Evolutionary conservation across 2,113 vertebrate genomes (phyloP), one percentile per base, ranked within the genome.

Genomic region (Ptilorrhoa leucosticta): DNA sequence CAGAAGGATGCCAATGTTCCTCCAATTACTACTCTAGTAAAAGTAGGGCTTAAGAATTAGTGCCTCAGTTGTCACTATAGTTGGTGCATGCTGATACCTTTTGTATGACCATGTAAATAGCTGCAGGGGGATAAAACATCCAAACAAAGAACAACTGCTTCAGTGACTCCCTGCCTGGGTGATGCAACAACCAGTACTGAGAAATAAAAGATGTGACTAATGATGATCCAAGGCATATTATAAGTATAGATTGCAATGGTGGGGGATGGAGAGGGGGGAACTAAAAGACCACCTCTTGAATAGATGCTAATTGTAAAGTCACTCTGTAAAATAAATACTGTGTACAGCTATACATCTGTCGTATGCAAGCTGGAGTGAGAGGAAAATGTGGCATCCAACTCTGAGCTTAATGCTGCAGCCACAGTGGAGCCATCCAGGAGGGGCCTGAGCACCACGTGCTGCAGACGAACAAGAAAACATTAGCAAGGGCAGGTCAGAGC

Each of bases 381-480:
- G 58, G 40, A 44, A 68, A 58, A 31, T 2, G 30, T 31, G 64
- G 22, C 42, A 51, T 58, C 53, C 53, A 39, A 2, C 42, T 66
- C 83, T 21, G 20, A 89, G 57, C 28, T 57, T 27, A 35, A 26
- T 0, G 12, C 40, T 76, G 83, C 26, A 83, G 40, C 11, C 65
- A 54, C 2, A 2, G 47, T 35, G 76, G 24, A 89, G 70, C 37
- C 7, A 0, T 14, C 45, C 66, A 53, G 68, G 51, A 47, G 45
- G 51, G 66, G 73, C 15, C 35, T 21, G 47, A 53, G 75, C 40
- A 15, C 37, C 13, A 37, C 17, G 28, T 0, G 0, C 16, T 4
- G 4, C 65, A 68, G 57, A 37, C 0, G 0, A 85, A 61, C 47
- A 63, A 45, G 65, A 66, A 72, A 93, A 56, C 53, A 82, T 92